phyloP scores from a whole-genome alignment of 2,113 vertebrate genomes.

The Ceyx melanurus region DNA sequence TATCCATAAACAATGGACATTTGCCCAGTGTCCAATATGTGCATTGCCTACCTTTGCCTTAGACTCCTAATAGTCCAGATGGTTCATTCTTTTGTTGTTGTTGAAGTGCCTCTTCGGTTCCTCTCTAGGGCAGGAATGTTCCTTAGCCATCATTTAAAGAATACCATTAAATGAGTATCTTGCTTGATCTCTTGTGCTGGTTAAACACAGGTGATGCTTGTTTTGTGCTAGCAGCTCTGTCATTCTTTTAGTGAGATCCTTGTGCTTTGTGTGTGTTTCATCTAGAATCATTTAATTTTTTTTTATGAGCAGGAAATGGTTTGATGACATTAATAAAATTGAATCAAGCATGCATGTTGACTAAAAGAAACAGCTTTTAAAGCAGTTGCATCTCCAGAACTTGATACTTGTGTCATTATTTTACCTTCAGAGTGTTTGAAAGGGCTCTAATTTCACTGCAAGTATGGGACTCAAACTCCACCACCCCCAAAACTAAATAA shows the following conservation, averaged over 20 bases:
- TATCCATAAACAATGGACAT: accelerated
- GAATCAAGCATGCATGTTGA: background rate
- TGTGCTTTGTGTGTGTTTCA: background rate
- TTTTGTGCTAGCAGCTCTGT: background rate
- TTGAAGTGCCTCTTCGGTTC: background rate
- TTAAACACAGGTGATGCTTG: background rate
- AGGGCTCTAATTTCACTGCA: background rate
- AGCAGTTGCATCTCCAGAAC: background rate
- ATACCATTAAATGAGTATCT: background rate
- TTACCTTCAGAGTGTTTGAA: background rate
- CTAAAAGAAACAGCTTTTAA: background rate
- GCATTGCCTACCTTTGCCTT: background rate
- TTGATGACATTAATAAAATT: background rate
- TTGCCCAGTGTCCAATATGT: background rate
- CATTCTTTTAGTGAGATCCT: background rate
- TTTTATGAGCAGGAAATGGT: background rate
- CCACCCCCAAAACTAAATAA: background rate
- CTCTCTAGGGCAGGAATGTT: background rate
- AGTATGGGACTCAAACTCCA: background rate
- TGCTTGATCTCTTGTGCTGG: background rate
- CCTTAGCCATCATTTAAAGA: background rate
- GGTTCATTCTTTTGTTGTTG: background rate
- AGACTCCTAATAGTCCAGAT: background rate
- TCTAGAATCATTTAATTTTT: background rate
- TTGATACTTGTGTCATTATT: background rate